Base-by-base conservation (phyloP, 2,888 invertebrate genomes). In the Caenorhabditis sp. region DNA sequence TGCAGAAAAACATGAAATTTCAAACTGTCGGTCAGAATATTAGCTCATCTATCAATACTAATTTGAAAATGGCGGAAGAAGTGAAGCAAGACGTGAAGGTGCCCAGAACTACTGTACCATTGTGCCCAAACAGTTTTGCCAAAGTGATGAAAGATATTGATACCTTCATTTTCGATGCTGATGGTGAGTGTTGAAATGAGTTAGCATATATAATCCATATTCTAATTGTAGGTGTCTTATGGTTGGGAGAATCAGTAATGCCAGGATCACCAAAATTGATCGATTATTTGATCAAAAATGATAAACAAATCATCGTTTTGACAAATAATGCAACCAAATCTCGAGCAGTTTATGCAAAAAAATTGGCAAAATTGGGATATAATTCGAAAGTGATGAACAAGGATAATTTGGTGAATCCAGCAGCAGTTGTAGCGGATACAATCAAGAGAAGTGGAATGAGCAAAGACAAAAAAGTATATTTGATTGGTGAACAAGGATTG, bases 271-370 rank as follows among this genome's bases (percentile, higher is more conserved):
- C 86, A 8, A 67, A 67, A 24, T 76, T 85, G 37, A 70, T 86
- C 69, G 83, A 84, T 64, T 75, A 69, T 61, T 74, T 86, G 54
- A 61, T 81, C 37, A 69, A 64, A 36, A 50, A 68, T 89, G 93
- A 94, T 31, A 85, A 85, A 61, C 74, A 74, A 24, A 78, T 85
- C 58, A 85, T 85, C 65, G 81, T 85, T 57, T 92, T 95, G 10
- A 95, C 95, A 43, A 95, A 95, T 87, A 95, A 95, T 89, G 95
- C 95, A 21, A 93, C 93, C 0, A 94, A 93, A 89, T 92, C 93
- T 14, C 91, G 76, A 66, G 90, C 91, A 66, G 93, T 93, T 77
- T 93, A 94, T 89, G 91, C 92, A n/a, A 89, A 89, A 21, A 94
- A 95, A 89, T 93, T 93, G 63, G 89, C 91, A 59, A 90, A 91